A percentile compares a stretch with the other conserved stretches of the same genome.
phyloP scores from a whole-genome alignment of 2,888 invertebrate species.

The Pecten maximus region DNA sequence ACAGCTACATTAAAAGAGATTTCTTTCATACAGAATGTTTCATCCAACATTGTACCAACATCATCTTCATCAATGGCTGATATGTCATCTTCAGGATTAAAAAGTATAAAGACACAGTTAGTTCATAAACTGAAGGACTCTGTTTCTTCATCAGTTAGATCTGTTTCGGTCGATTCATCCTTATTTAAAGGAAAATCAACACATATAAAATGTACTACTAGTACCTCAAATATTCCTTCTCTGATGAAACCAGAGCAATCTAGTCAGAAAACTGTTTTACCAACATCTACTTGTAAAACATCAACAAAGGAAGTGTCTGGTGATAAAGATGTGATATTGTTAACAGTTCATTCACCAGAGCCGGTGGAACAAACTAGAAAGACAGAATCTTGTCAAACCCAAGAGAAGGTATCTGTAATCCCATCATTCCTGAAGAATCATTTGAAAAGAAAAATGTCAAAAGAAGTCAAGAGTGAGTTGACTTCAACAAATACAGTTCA shows the following conservation, averaged over 20 bases:
- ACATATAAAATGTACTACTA: background rate
- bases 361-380: constrained; percentile 22
- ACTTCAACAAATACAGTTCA: background rate
- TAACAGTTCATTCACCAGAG: background rate
- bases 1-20: background rate
- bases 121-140: background rate
- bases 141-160: background rate
- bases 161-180: too few species aligned
- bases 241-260: background rate
- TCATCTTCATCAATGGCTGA: background rate
- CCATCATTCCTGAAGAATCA: background rate
- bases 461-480: background rate
- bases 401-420: background rate
- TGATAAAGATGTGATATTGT: constrained; percentile 10
- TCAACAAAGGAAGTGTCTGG: background rate
- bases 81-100: background rate
- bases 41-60: background rate
- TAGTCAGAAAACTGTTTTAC: background rate
- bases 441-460: background rate
- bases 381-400: background rate
- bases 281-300: background rate
- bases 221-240: background rate
- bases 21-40: background rate
- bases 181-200: background rate
- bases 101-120: background rate